Evolutionary conservation across 2,888 invertebrate species (phyloP).

Genomic region (Drosophila ustulata): DNA sequence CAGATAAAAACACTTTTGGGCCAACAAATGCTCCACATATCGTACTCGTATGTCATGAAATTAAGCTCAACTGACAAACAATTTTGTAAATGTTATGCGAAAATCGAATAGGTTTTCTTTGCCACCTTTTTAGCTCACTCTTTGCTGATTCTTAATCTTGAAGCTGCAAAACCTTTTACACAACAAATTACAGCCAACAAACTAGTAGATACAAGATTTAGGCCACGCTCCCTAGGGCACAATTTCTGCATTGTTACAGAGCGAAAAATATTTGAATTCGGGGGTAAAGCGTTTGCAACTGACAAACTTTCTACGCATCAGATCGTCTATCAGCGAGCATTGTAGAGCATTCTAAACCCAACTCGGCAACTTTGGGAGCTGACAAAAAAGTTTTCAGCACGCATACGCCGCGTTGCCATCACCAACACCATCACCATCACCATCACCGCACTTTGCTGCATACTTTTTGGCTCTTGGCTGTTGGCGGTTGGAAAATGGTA

Average conservation of each 20-base stretch:
- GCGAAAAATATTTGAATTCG: conserved; percentile 57
- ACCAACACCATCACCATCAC: conserved; percentile 38
- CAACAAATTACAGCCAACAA: conserved; percentile 38
- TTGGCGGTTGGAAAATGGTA: conserved; percentile 22
- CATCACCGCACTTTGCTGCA: conserved; percentile 67
- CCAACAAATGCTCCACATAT: too few species aligned
- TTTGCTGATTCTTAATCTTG: conserved; percentile 4
- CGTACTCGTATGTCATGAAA: conserved; percentile 1
- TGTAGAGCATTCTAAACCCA: conserved; percentile 36
- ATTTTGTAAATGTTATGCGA: neutral
- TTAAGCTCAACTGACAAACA: conserved; percentile 4
- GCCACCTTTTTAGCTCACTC: neutral
- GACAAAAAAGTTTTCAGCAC: conserved; percentile 78
- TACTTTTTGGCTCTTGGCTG: conserved; percentile 74
- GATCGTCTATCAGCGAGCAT: neutral
- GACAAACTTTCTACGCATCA: conserved; percentile 57
- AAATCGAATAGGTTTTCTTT: conserved; percentile 1
- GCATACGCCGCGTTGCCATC: conserved; percentile 69
- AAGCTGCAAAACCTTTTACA: neutral
- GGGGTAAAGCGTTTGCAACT: conserved; percentile 51
- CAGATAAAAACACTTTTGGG: conserved; percentile 30
- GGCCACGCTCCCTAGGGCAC: conserved; percentile 60
- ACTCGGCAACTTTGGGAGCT: conserved; percentile 60
- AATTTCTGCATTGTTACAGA: conserved; percentile 62
- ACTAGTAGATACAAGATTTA: conserved; percentile 57